Evolutionary conservation across 2,797 vertebrate genomes (phyloP).

Genomic region (Ateles fusciceps): DNA sequence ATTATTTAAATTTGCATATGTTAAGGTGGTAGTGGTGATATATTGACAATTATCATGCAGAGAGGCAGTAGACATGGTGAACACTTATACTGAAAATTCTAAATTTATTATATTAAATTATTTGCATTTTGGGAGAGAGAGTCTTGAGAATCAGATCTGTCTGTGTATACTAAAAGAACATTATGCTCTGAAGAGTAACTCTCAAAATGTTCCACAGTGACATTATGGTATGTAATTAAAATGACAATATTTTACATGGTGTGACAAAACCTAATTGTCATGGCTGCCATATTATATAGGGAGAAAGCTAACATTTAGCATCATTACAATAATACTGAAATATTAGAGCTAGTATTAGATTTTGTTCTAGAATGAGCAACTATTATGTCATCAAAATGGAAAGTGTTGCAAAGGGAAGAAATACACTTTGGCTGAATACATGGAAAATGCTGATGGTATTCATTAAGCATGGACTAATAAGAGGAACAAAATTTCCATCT

Average conservation of each 20-base stretch:
- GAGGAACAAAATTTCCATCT: conserved; percentile 47
- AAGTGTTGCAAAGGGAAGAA: conserved; percentile 45
- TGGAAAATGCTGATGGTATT: conserved; percentile 36
- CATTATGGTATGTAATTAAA: conserved; percentile 24
- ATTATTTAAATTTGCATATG: background rate
- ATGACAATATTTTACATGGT: conserved; percentile 9
- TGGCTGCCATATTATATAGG: background rate
- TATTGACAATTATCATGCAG: background rate
- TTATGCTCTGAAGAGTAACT: conserved; percentile 30
- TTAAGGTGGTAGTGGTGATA: background rate
- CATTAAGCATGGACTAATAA: conserved; percentile 54
- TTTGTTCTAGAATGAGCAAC: conserved; percentile 22
- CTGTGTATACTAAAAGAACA: conserved; percentile 10
- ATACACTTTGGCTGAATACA: background rate
- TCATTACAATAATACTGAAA: background rate
- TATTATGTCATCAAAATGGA: conserved; percentile 21
- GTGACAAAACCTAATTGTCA: conserved; percentile 9
- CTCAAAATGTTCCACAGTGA: background rate
- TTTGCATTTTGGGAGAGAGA: conserved; percentile 22
- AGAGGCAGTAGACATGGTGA: background rate
- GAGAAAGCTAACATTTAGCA: background rate
- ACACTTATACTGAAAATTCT: conserved; percentile 14
- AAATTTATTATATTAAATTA: conserved; percentile 12
- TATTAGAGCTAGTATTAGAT: conserved; percentile 2
- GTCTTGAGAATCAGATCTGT: background rate